These are phyloP conservation scores for Psittacus erithacus DNA, from an alignment of 2,113 vertebrate species.

Conservation along the genomic window DNA sequence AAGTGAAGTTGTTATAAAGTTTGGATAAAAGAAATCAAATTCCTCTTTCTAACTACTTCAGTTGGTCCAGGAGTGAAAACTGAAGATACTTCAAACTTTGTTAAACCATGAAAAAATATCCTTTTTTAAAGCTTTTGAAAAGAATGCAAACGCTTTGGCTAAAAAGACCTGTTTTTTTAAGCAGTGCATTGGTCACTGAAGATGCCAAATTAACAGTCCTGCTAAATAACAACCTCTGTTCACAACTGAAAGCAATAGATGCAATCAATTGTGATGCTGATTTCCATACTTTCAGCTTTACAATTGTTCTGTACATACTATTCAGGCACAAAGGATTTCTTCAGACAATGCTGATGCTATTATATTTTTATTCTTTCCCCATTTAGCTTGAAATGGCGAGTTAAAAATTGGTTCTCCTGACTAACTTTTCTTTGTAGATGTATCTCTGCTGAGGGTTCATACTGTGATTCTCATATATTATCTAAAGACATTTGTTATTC, in stretches of 20 bases:
- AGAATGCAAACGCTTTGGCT: background rate
- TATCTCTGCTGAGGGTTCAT: conserved; percentile 4
- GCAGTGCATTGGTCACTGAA: background rate
- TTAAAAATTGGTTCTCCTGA: background rate
- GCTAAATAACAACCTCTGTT: background rate
- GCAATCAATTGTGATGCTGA: conserved; percentile 1
- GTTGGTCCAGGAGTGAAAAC: background rate
- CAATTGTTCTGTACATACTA: background rate
- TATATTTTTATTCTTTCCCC: conserved; percentile 25
- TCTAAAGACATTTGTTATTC: conserved; percentile 38
- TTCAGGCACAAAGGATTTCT: conserved; percentile 26
- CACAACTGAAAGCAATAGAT: background rate
- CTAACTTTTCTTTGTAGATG: background rate
- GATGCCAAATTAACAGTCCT: background rate
- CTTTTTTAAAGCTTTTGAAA: background rate
- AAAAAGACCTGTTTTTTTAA: background rate
- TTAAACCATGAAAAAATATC: background rate
- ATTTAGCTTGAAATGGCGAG: conserved; percentile 5
- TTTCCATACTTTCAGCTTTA: background rate
- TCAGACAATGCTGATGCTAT: background rate
- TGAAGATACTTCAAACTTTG: background rate
- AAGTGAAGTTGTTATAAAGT: background rate
- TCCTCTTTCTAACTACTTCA: background rate
- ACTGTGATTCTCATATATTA: conserved; percentile 47
- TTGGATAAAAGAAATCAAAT: background rate